Evolutionary conservation across 2,797 vertebrate genomes (phyloP).

Genomic region (Amniataba percoides): DNA sequence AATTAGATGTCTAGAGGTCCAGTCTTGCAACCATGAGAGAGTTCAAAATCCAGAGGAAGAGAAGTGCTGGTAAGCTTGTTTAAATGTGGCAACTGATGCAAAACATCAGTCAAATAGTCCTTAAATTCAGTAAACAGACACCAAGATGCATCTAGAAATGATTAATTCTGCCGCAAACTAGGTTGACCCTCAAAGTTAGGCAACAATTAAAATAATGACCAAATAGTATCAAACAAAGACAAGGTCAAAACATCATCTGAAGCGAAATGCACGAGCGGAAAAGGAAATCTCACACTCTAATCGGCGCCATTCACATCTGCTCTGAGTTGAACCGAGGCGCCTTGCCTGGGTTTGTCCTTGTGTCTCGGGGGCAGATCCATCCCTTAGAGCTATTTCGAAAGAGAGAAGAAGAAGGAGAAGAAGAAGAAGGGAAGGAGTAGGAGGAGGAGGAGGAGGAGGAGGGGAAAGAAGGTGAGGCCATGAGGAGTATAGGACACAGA

Average conservation of each 20-base stretch:
- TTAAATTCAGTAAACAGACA: not conserved
- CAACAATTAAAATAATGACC: slow-evolving; percentile 5
- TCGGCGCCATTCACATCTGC: slow-evolving; percentile 31
- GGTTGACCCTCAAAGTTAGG: not conserved
- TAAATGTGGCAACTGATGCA: not conserved
- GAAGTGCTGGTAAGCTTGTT: not conserved
- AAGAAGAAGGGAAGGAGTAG: slow-evolving; percentile 29
- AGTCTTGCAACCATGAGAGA: slow-evolving; percentile 5
- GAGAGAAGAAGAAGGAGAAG: slow-evolving; percentile 44
- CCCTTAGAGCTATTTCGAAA: slow-evolving; percentile 58
- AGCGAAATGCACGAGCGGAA: slow-evolving; percentile 13
- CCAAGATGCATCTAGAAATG: not conserved
- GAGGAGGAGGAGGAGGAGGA: slow-evolving; percentile 35
- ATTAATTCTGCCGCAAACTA: not conserved
- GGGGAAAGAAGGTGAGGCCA: slow-evolving; percentile 65
- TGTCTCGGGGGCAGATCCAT: slow-evolving; percentile 65
- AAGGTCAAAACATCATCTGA: slow-evolving; percentile 37
- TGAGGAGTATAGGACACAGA: slow-evolving; percentile 69
- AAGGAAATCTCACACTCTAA: slow-evolving; percentile 17
- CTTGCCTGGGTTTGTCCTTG: slow-evolving; percentile 62
- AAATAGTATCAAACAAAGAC: slow-evolving; percentile 18
- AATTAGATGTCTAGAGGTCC: not conserved
- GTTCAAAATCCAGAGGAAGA: slow-evolving; percentile 20
- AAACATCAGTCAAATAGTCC: slow-evolving; percentile 1
- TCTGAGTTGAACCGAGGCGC: slow-evolving; percentile 39